Conservation (phyloP, 2,113 vertebrate species). For the Crotalus viridis region DNA sequence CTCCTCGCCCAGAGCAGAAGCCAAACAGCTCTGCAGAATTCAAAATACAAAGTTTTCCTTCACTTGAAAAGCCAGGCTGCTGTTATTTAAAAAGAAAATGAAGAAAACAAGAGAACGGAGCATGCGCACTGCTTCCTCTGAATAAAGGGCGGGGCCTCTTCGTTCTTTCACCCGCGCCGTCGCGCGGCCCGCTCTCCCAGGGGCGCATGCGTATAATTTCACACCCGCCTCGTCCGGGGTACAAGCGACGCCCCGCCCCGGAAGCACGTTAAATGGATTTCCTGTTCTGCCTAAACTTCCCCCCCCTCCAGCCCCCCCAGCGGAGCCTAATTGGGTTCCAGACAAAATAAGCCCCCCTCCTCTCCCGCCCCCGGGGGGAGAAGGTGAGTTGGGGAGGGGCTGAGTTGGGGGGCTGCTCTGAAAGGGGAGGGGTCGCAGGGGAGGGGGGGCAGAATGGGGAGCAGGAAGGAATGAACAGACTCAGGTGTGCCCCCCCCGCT, state of each 20-base stretch:
- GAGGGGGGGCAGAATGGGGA: not conserved
- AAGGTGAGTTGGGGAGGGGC: not conserved
- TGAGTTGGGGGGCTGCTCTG: accelerated
- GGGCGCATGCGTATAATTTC: not conserved
- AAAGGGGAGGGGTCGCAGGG: not conserved
- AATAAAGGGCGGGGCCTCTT: not conserved
- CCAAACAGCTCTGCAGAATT: not conserved
- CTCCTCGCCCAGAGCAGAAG: not conserved
- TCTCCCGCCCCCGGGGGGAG: not conserved
- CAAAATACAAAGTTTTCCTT: not conserved
- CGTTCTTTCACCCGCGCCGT: not conserved
- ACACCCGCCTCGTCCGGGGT: not conserved
- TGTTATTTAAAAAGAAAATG: not conserved
- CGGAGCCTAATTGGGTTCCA: not conserved
- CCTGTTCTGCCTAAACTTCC: not conserved
- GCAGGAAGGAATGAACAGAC: not conserved
- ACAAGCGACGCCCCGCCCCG: not conserved
- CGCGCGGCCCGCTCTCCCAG: no score
- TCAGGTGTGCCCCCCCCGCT: not conserved
- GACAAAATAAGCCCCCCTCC: not conserved
- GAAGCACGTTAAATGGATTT: not conserved
- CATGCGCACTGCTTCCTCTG: not conserved
- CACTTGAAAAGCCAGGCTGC: not conserved
- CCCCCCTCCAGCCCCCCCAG: not conserved
- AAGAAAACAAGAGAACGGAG: not conserved